Percentiles rank a stretch among this genome's conserved stretches.
These are phyloP conservation scores for chimpanzee (Pan troglodytes) DNA, from an alignment of 2,113 vertebrate genomes.

Conservation along the genomic window NHGRI_mPanTro3-v2.1_pri NC_072403.2:175032501-175033000, in stretches of 20 bases:
- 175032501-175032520: conserved; percentile 46
- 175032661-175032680: conserved; percentile 68
- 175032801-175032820: background rate
- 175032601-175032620: conserved; percentile 61
- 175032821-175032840: background rate
- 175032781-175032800: background rate
- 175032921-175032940: background rate
- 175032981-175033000: accelerated
- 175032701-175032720: conserved; percentile 59
- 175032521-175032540: conserved; percentile 61
- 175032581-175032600: conserved; percentile 48
- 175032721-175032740: conserved; percentile 51
- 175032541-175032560: conserved; percentile 63
- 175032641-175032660: conserved; percentile 64
- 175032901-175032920: background rate
- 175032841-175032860: background rate
- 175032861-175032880: background rate
- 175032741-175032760: background rate
- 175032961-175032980: accelerated
- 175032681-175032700: conserved; percentile 57
- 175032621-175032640: conserved; percentile 71
- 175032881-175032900: background rate
- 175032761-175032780: background rate
- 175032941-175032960: accelerated
- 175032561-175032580: conserved; percentile 61